Base-by-base conservation (phyloP, 2,113 vertebrate genomes). In the Aspiorhynchus laticeps region DNA sequence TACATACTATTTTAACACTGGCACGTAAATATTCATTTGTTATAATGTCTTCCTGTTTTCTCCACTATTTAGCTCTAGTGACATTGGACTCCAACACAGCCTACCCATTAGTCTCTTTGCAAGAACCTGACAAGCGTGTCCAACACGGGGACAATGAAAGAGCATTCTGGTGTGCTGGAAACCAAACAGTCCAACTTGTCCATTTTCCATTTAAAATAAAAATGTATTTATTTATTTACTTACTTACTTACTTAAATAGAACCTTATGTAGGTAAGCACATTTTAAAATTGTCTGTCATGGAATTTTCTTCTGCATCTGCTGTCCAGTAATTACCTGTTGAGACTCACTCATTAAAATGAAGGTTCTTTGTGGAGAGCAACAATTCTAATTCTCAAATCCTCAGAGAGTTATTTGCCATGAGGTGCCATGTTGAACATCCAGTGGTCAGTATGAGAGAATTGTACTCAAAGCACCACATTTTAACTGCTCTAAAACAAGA, bases 71-170 rank as follows among this genome's bases (percentile, higher is more conserved):
- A 96, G 95, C 94, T 6, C 94, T 94, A 8, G 95, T 96, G 87
- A 94, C 92, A 14, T 79, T 96, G 90, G 95, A 95, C 81, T 94
- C 95, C 74, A 95, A 96, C 93, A 95, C 94, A 0, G 94, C 94
- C 11, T 95, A 95, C 88, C 88, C 93, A 73, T 91, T 33, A 95
- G 90, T 92, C 92, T 83, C 88, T 96, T 33, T 93, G 91, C 63
- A 31, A 90, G n/a, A 94, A 94, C 85, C 87, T 95, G 83, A 94
- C 93, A 80, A 80, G 88, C 0, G 95, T 96, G 59, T 86, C 91
- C 78, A 95, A 95, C 91, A 90, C 91, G 0, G 95, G 95, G 0
- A 86, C 87, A 0, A 89, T 94, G 14, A 85, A 91, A 89, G 75
- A 94, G 88, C 92, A 38, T 38, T 38, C 38, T 38, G 38, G 38